Percentiles rank a stretch among this genome's conserved stretches.
Conservation (phyloP, 2,113 vertebrate species). For the Thunnus thynnus region DNA sequence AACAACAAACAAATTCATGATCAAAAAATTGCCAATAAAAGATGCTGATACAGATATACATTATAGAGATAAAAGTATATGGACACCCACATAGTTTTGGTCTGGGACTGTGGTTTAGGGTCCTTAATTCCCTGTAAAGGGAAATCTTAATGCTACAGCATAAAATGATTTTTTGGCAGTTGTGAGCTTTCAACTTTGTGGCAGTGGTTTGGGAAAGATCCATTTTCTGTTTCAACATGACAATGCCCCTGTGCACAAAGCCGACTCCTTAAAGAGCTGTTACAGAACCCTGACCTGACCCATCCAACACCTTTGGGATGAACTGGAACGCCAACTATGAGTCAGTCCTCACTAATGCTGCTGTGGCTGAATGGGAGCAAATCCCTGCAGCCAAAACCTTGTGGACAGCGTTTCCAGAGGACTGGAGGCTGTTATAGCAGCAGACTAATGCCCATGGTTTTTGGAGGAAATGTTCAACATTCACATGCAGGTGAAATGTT, state of each 20-base stretch:
- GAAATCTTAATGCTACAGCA: no score
- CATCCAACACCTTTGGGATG: background rate
- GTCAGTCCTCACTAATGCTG: background rate
- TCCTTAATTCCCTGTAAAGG: no score
- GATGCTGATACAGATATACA: no score
- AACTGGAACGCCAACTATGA: background rate
- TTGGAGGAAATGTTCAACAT: background rate
- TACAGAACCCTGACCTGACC: background rate
- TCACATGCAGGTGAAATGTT: background rate
- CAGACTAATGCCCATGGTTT: background rate
- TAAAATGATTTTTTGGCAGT: no score
- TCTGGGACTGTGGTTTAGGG: no score
- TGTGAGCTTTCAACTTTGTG: no score
- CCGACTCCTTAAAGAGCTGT: no score
- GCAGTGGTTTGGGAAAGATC: no score
- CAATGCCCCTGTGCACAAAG: background rate
- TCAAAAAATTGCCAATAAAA: background rate
- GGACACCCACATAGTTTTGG: no score
- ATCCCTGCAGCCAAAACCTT: background rate
- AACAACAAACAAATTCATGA: no score
- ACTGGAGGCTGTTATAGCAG: background rate
- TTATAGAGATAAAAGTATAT: no score
- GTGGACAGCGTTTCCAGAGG: background rate
- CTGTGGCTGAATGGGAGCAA: background rate
- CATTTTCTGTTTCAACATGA: background rate